Base-by-base conservation (phyloP, 2,797 vertebrate species). In the Dendrocincla tyrannina region DNA sequence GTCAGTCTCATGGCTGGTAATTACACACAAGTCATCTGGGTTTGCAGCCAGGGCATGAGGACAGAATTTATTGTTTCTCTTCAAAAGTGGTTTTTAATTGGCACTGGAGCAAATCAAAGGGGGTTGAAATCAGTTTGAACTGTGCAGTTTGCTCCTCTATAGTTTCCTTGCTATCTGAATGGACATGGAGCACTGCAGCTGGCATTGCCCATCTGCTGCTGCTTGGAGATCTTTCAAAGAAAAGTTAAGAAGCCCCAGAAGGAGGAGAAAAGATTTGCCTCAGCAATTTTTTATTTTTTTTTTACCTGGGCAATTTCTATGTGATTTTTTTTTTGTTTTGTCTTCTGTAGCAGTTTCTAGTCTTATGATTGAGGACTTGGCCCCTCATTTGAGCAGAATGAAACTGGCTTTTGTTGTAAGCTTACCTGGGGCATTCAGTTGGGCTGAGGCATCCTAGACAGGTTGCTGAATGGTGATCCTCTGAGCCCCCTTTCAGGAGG, bases 1-100 rank as follows among this genome's bases (percentile, higher is more conserved):
- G 60, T 33, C 49, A 20, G 46, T 50, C 55, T 55, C 0, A 0
- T 17, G 46, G 35, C 89, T 64, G 68, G 42, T 55, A 46, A 79
- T 87, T 69, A 14, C 44, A 16, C 66, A 39, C 0, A 0, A 55
- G 47, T 50, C 1, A 0, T 27, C 37, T 41, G 81, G 35, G 7
- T 72, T 53, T 69, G 86, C 55, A 67, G 74, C 60, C 0, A 0
- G 52, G 52, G 17, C 37, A 23, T 1, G 0, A 16, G 1, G 16
- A 37, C n/a, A 14, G 60, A 68, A 41, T 73, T 32, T 37, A 49
- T n/a, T 47, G n/a, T 59, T 93, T 68, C 50, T 78, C 39, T 75
- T 44, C 50, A 62, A 9, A 91, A 82, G 18, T 3, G 4, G 3
- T 85, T 92, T 84, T 39, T 79, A 49, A 69, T 32, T 70, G 81